Base-by-base conservation (phyloP, 2,113 vertebrate genomes). In the Anhinga rufa region DNA sequence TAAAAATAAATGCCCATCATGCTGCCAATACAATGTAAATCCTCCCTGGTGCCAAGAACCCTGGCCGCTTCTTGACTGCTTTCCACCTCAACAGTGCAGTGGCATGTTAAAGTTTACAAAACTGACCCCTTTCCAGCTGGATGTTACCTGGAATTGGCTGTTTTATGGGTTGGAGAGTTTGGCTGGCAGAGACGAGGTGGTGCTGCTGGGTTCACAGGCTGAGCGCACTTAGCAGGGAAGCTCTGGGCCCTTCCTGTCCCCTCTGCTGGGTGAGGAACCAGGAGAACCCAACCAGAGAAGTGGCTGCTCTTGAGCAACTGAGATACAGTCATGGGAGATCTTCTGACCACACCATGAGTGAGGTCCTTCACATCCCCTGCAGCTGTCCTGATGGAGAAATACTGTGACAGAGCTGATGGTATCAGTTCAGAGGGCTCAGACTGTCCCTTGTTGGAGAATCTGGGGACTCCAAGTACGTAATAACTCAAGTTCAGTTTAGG, bases 61-160 rank as follows among this genome's bases (percentile, higher is more conserved):
- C 0, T 0, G 7, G 46, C 38, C 66, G 60, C 65, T 84, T 40
- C 61, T 88, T 71, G 38, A 6, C 17, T 66, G 46, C 46, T 71
- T 94, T 46, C 61, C 74, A 58, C 22, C 44, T 90, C 82, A 80
- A 0, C 8, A 58, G 70, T 6, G 36, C 38, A 0, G 0, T n/a
- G 69, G 26, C 38, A 81, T 75, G 65, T 31, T 38, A 25, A 62
- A 66, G n/a, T 62, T 87, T n/a, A 64, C 44, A 69, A 40, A 94
- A 22, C 0, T 1, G 40, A 52, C 10, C 8, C 34, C n/a, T 82
- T 82, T 82, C 66, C 70, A 85, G 70, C 36, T 72, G 84, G n/a
- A 48, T 55, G 16, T 26, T 40, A 31, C 48, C 49, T 79, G 70
- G 34, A 71, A 64, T 18, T 48, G 48, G 18, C 12, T 82, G 34